Percentiles rank a stretch among this genome's conserved stretches.
Conservation (phyloP, 1,140 invertebrate species). For the Lepidurus arcticus region DNA sequence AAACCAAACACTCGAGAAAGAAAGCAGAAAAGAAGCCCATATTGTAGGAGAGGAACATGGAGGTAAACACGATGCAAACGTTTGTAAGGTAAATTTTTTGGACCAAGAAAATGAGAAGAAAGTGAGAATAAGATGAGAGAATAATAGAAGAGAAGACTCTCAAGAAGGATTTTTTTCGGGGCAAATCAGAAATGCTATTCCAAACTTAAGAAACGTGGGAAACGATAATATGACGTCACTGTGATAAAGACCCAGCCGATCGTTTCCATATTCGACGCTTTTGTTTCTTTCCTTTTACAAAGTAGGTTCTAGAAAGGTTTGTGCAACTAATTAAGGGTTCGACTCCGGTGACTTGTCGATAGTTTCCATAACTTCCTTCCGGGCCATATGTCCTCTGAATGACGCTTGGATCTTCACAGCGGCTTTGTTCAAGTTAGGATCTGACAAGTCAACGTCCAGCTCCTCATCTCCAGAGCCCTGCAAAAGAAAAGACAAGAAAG, state of each 20-base stretch:
- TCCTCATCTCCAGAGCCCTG: slow-evolving; percentile 54
- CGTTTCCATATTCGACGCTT: neutral
- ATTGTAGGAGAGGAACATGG: neutral
- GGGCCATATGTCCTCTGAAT: slow-evolving; percentile 81
- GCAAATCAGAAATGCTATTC: neutral
- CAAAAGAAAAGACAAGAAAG: neutral
- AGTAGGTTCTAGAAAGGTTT: neutral
- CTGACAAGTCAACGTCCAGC: slow-evolving; percentile 67
- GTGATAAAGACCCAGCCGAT: neutral
- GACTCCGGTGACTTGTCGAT: neutral
- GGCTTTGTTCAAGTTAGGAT: slow-evolving; percentile 80
- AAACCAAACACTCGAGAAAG: neutral
- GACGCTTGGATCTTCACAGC: slow-evolving; percentile 89
- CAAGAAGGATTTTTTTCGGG: too few relatives aligned
- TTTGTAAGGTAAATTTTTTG: neutral
- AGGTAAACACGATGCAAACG: neutral
- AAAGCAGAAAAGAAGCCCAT: neutral
- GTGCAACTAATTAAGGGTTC: neutral
- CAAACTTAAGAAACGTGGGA: neutral
- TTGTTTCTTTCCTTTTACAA: neutral
- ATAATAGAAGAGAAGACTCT: neutral
- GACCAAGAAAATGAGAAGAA: slow-evolving; percentile 4
- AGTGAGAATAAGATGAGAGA: neutral
- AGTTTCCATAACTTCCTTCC: slow-evolving; percentile 50
- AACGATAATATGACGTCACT: neutral